Base-by-base conservation (phyloP, 2,888 invertebrate genomes). In the Xanthia icteritia region DNA sequence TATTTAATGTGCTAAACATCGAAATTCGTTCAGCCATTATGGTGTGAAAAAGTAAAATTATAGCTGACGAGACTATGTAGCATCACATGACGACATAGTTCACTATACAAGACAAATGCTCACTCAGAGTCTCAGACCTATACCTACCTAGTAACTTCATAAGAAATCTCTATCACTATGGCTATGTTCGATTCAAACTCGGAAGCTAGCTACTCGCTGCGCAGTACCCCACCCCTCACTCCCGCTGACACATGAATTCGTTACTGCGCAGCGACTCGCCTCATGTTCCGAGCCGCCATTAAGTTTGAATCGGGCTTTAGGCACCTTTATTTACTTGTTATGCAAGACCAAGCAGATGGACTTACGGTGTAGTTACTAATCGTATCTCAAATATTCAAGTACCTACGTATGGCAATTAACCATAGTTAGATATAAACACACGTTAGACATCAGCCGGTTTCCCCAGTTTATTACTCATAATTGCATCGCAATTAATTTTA, bases 381-480 rank as follows among this genome's bases (percentile, higher is more conserved):
- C 4, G 58, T 31, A 67, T 20, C 13, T 67, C 9, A 82, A 82
- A 58, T 83, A 63, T 39, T 48, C 31, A 79, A n/a, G 65, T 36
- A 51, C 11, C 13, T 56, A 56, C 31, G 20, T n/a, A 68, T 48
- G 5, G 54, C n/a, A 70, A 66, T 70, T 83, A 79, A 60, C 51
- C 20, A 83, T 54, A 51, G 48, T 17, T 42, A 15, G 13, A 6
- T 76, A 31, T 54, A 70, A 68, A 69, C 60, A 64, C 54, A 31
- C 31, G 31, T 42, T 81, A 31, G 15, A 48, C 48, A 56, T 39
- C 31, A 42, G 65, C 84, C 54, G 65, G 79, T 70, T 83, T 70
- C 39, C 39, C 42, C 79, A 82, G 60, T 64, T 68, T 77, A 77
- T 51, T 54, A 45, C 78, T 68, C 51, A 66, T 83, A 80, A 79